These are phyloP conservation scores for Strigamia maritima DNA, from an alignment of 2,888 invertebrate species.

Conservation along the genomic window DNA sequence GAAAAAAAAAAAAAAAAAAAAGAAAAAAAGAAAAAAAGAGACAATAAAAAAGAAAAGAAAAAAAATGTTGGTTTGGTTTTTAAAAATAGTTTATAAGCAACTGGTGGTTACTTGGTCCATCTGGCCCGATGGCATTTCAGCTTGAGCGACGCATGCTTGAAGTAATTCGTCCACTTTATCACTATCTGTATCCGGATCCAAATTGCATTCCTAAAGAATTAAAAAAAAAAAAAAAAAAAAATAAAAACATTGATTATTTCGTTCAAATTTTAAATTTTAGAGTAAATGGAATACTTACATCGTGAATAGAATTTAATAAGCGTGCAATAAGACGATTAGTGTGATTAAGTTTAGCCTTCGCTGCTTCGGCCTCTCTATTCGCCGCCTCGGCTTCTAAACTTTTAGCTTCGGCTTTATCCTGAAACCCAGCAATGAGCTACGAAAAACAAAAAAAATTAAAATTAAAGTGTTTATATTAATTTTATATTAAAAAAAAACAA, in stretches of 20 bases:
- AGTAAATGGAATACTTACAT: conserved; percentile 9
- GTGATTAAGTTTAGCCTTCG: neutral
- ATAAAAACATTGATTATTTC: neutral
- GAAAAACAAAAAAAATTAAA: neutral
- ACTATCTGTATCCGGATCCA: conserved; percentile 19
- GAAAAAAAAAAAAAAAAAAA: too few species aligned
- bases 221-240: neutral
- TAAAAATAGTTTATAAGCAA: neutral
- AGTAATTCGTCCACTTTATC: conserved; percentile 34
- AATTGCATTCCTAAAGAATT: conserved; percentile 22
- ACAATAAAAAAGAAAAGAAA: neutral
- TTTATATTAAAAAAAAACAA: neutral
- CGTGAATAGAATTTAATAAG: conserved; percentile 35
- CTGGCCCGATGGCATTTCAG: conserved; percentile 9
- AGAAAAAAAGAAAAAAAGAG: too few species aligned
- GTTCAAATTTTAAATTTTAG: neutral
- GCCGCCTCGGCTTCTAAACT: neutral
- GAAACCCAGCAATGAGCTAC: conserved; percentile 25
- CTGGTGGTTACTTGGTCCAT: conserved; percentile 26
- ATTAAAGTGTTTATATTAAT: neutral
- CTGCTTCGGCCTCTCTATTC: neutral
- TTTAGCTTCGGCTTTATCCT: neutral
- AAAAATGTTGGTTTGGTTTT: too few species aligned
- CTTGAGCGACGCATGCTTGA: conserved; percentile 30
- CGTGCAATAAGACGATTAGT: conserved; percentile 23